Conservation (phyloP, 2,797 vertebrate genomes). For the Cetoscarus ocellatus region DNA sequence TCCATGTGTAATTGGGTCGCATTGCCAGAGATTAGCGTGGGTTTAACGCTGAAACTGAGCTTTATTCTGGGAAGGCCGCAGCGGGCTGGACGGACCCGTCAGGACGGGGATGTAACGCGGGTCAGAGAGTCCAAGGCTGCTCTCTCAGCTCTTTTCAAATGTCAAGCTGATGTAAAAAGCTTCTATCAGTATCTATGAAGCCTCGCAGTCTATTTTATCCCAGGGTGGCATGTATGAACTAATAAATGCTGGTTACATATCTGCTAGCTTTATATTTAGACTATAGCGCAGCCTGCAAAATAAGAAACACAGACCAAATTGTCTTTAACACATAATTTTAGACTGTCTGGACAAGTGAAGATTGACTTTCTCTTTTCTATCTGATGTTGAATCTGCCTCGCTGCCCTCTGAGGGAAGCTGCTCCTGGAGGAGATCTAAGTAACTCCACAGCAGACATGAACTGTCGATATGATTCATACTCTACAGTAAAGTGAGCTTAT, state of each 20-base stretch:
- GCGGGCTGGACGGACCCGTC: constrained; percentile 32
- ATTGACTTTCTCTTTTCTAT: constrained; percentile 37
- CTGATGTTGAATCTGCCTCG: constrained; percentile 43
- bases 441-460: constrained; percentile 11
- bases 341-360: constrained; percentile 52
- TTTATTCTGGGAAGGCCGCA: constrained; percentile 74
- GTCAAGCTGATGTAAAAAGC: constrained; percentile 82
- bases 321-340: constrained; percentile 72
- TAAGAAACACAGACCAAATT: constrained; percentile 53
- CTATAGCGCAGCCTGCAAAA: constrained; percentile 49
- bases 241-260: constrained; percentile 82
- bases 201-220: constrained; percentile 70
- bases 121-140: constrained; percentile 65
- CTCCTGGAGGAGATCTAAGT: constrained; percentile 35
- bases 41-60: constrained; percentile 79
- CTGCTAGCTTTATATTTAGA: constrained; percentile 83
- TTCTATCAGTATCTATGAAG: constrained; percentile 65
- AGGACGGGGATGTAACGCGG: constrained; percentile 44
- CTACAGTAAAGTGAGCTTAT: constrained; percentile 14
- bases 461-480: constrained; percentile 28
- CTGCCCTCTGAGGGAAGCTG: constrained; percentile 28
- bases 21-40: constrained; percentile 80
- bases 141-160: constrained; percentile 84
- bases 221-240: constrained; percentile 70
- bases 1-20: constrained; percentile 80